Evolutionary conservation across 2,113 vertebrate species (phyloP).

Genomic region (Rostratula benghalensis): DNA sequence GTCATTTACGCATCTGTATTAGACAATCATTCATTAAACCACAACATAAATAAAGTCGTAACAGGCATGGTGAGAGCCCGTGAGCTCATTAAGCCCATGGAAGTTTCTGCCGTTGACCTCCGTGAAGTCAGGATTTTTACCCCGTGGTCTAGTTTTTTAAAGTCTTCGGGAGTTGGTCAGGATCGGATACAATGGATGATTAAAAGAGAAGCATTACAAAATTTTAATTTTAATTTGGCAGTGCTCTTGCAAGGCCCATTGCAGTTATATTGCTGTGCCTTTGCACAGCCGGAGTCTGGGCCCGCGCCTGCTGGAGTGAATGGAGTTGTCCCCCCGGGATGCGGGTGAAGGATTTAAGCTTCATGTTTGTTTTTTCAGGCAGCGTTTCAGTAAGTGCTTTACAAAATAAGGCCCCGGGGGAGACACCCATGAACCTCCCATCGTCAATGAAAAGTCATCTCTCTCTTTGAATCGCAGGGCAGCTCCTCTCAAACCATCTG

Average conservation of each 20-base stretch:
- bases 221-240: not conserved
- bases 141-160: not conserved
- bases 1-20: not conserved
- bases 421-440: not conserved
- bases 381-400: not conserved
- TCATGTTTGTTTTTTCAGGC: slow-evolving; percentile 22
- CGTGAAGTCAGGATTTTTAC: not conserved
- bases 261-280: not conserved
- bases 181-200: not conserved
- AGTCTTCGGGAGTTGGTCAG: not conserved
- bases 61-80: not conserved
- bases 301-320: not conserved
- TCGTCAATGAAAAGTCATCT: not conserved
- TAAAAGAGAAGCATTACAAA: not conserved
- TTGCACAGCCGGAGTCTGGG: not conserved
- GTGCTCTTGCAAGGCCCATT: not conserved
- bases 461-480: not conserved
- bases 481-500: not conserved
- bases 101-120: not conserved
- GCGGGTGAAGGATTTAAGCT: not conserved
- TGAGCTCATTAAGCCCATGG: not conserved
- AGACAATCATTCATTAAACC: not conserved
- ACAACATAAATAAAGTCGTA: not conserved
- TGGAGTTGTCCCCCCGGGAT: not conserved
- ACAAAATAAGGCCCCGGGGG: not conserved